Percentiles rank a stretch among this genome's conserved stretches.
Evolutionary conservation across 2,797 vertebrate genomes (phyloP).

Genomic region (Alca torda): DNA sequence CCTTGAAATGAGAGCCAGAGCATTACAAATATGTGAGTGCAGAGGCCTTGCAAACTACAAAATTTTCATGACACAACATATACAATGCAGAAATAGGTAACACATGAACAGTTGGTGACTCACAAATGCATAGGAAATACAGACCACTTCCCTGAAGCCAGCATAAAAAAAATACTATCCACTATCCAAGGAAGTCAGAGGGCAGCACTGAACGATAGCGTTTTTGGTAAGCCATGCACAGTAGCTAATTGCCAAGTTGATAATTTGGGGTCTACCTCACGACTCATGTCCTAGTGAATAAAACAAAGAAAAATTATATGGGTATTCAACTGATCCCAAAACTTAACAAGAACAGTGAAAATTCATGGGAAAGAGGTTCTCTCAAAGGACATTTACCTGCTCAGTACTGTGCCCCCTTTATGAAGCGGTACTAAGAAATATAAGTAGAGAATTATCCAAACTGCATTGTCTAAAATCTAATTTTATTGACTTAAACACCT

Average conservation of each 20-base stretch:
- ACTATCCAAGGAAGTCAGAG: neutral
- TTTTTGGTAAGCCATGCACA: neutral
- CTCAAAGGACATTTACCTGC: neutral
- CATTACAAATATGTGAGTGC: neutral
- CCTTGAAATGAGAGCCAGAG: neutral
- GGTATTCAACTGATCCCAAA: neutral
- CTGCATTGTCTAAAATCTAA: neutral
- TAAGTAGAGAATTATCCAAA: neutral
- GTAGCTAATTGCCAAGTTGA: neutral
- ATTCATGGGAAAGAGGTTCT: neutral
- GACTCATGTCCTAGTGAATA: neutral
- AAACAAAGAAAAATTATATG: neutral
- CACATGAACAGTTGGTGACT: neutral
- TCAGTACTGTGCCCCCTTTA: neutral
- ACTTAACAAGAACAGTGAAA: neutral
- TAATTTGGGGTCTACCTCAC: neutral
- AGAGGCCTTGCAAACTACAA: neutral
- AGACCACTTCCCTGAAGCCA: neutral
- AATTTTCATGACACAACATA: neutral
- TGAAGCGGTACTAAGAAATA: fast-evolving
- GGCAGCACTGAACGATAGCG: neutral
- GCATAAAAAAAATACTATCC: neutral
- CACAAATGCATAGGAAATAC: neutral
- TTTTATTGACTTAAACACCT: neutral
- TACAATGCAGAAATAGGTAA: neutral